phyloP scores from a whole-genome alignment of 2,888 invertebrate genomes.

The Serrognathus titanus region DNA sequence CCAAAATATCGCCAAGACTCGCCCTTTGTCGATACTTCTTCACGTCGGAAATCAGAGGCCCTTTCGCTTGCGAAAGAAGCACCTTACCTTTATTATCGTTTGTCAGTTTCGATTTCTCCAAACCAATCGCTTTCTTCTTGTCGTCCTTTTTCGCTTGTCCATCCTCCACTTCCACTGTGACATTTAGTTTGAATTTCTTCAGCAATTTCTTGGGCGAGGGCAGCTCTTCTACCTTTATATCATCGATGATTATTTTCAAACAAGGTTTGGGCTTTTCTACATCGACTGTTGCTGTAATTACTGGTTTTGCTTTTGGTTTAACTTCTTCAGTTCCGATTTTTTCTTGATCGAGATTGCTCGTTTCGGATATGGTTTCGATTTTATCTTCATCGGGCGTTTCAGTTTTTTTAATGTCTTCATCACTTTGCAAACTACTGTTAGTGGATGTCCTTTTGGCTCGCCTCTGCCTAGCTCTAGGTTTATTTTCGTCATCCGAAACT shows the following conservation, averaged over 20 bases:
- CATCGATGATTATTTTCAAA: slow-evolving; percentile 56
- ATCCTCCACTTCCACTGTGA: slow-evolving; percentile 37
- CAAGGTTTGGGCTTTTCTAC: slow-evolving; percentile 50
- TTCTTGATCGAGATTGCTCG: neutral
- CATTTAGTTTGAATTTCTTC: slow-evolving; percentile 44
- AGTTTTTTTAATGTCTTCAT: slow-evolving; percentile 6
- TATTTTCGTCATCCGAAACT: slow-evolving; percentile 17
- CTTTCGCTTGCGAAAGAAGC: slow-evolving; percentile 30
- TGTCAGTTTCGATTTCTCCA: slow-evolving; percentile 7
- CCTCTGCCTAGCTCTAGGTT: slow-evolving; percentile 33
- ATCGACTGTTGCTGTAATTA: slow-evolving; percentile 56
- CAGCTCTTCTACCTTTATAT: slow-evolving; percentile 60
- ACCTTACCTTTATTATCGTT: slow-evolving; percentile 20
- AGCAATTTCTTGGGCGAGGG: slow-evolving; percentile 34
- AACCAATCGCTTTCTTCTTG: slow-evolving; percentile 1
- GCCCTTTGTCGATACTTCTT: slow-evolving; percentile 29
- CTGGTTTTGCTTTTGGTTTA: slow-evolving; percentile 50
- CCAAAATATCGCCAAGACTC: slow-evolving; percentile 23
- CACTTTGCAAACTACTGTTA: slow-evolving; percentile 21
- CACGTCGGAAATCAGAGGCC: slow-evolving; percentile 32
- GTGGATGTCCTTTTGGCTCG: slow-evolving; percentile 33
- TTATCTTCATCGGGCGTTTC: slow-evolving; percentile 21
- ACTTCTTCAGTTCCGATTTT: slow-evolving; percentile 52
- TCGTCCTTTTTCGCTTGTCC: neutral
- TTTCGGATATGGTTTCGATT: slow-evolving; percentile 14